Conservation (phyloP, 1,140 invertebrate species). For the Penaeus japonicus region DNA sequence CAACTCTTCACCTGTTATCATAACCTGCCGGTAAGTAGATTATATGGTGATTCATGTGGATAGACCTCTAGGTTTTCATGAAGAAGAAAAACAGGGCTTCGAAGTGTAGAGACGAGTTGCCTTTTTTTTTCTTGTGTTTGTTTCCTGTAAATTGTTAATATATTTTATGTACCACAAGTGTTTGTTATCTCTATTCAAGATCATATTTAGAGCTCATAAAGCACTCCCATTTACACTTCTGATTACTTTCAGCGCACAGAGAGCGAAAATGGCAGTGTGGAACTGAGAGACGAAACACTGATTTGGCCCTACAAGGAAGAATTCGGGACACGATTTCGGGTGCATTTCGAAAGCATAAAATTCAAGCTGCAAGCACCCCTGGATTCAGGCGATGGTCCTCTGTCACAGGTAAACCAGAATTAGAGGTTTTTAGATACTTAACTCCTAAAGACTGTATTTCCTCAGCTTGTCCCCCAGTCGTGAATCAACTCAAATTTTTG, state of each 20-base stretch:
- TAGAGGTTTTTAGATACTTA: slow-evolving; percentile 42
- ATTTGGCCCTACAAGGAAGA: slow-evolving; percentile 70
- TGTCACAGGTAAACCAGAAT: slow-evolving; percentile 73
- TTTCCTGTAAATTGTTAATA: not conserved
- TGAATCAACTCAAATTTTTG: no score
- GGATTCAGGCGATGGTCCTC: slow-evolving; percentile 76
- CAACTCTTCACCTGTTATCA: slow-evolving; percentile 76
- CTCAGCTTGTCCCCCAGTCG: no score
- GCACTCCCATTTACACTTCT: not conserved
- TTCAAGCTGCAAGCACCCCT: slow-evolving; percentile 84
- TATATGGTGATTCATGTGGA: not conserved
- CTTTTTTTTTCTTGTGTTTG: not conserved
- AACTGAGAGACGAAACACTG: slow-evolving; percentile 51
- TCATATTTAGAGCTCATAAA: not conserved
- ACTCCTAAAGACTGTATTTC: no score
- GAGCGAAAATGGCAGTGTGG: slow-evolving; percentile 52
- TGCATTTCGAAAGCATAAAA: slow-evolving; percentile 82
- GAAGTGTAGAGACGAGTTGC: not conserved
- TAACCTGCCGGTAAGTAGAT: slow-evolving; percentile 70
- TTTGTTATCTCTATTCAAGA: not conserved
- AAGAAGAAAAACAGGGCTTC: not conserved
- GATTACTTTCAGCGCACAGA: slow-evolving; percentile 36
- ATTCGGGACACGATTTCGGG: slow-evolving; percentile 83
- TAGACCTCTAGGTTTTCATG: slow-evolving; percentile 36
- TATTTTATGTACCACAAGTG: not conserved